Evolutionary conservation across 2,888 invertebrate species (phyloP).

Genomic region (Pycnomerus fuliginosus): DNA sequence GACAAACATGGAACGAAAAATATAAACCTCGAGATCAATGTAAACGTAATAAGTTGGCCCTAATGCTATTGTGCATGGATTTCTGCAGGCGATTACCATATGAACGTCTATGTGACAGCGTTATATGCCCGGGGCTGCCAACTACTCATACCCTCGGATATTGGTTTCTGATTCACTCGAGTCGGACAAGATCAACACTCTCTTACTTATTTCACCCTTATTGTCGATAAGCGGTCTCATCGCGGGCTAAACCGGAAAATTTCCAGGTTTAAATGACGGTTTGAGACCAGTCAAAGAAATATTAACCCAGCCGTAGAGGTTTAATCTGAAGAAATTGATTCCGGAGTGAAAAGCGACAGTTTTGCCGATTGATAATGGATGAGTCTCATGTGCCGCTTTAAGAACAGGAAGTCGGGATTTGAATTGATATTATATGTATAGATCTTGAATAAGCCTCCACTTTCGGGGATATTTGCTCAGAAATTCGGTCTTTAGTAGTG

Average conservation of each 20-base stretch:
- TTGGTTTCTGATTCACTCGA: constrained; percentile 54
- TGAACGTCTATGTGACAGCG: constrained; percentile 46
- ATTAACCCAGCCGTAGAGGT: constrained; percentile 9
- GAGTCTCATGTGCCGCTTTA: constrained; percentile 16
- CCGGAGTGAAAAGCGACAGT: constrained; percentile 7
- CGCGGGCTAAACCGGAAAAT: constrained; percentile 7
- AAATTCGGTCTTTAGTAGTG: constrained; percentile 9
- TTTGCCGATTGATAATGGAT: constrained; percentile 5
- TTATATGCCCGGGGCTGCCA: constrained; percentile 40
- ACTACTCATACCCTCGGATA: constrained; percentile 48
- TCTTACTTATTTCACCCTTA: constrained; percentile 40
- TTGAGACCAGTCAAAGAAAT: constrained; percentile 6
- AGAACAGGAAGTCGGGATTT: constrained; percentile 17
- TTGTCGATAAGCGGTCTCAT: constrained; percentile 21
- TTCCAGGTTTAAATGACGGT: constrained; percentile 4
- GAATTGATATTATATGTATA: constrained; percentile 20
- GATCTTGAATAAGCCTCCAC: constrained; percentile 18
- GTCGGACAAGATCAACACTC: constrained; percentile 53
- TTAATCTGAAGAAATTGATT: constrained; percentile 7
- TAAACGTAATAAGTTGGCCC: constrained; percentile 55
- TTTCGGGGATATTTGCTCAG: constrained; percentile 12
- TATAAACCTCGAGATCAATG: constrained; percentile 55
- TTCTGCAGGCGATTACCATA: constrained; percentile 55
- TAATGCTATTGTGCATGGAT: constrained; percentile 54
- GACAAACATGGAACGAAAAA: constrained; percentile 53